These are phyloP conservation scores for Acanthurus lineatus DNA, from an alignment of 2,797 vertebrate species.

Conservation along the genomic window DNA sequence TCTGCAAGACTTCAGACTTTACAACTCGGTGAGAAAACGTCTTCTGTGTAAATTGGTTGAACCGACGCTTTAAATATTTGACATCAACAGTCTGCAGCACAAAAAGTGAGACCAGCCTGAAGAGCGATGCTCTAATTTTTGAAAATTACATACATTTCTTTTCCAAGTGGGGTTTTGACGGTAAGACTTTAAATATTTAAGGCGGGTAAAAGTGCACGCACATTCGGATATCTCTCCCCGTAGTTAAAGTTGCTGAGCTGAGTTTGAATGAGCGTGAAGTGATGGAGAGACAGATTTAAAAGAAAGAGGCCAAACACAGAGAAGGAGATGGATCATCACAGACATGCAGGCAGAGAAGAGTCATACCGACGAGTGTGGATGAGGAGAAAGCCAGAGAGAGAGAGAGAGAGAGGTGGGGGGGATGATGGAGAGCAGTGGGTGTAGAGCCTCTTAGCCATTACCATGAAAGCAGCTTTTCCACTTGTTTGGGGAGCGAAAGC, in stretches of 20 bases:
- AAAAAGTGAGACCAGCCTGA: no score
- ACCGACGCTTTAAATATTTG: background rate
- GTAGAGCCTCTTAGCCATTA: slow-evolving; percentile 66
- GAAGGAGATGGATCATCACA: background rate
- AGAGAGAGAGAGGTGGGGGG: no score
- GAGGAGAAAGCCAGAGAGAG: slow-evolving; percentile 14
- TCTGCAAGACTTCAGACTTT: background rate
- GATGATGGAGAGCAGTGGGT: slow-evolving; percentile 55
- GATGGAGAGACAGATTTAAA: background rate
- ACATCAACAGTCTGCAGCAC: background rate
- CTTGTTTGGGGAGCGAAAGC: slow-evolving; percentile 45
- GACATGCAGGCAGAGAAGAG: background rate
- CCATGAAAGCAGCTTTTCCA: slow-evolving; percentile 71
- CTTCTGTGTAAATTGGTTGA: background rate
- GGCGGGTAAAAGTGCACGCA: background rate
- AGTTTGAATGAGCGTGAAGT: background rate
- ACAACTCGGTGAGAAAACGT: background rate
- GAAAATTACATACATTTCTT: background rate
- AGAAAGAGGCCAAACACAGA: background rate
- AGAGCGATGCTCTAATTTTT: background rate
- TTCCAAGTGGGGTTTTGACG: background rate
- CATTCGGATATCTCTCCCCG: background rate
- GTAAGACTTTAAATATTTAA: background rate
- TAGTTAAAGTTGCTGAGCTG: background rate
- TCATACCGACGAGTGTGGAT: slow-evolving; percentile 10